Evolutionary conservation across 2,797 vertebrate species (phyloP).

Genomic region (Lithobates sylvaticus): DNA sequence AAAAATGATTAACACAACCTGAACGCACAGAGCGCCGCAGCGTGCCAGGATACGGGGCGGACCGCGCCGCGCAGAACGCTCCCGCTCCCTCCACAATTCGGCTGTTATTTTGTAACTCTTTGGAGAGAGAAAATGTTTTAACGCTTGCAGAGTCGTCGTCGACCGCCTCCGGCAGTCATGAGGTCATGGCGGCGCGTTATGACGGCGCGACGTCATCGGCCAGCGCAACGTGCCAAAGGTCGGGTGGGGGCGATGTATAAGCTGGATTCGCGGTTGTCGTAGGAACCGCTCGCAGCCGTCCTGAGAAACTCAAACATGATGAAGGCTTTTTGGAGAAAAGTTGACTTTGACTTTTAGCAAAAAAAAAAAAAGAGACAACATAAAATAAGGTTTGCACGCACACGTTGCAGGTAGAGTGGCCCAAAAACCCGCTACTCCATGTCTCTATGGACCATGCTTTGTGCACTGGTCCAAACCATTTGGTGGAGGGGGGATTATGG

Average conservation of each 20-base stretch:
- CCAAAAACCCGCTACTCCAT: no score
- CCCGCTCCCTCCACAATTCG: no score
- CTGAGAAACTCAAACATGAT: slow-evolving; percentile 18
- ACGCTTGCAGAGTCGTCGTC: no score
- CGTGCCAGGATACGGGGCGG: neutral
- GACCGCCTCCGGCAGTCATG: neutral
- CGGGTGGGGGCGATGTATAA: neutral
- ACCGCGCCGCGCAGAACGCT: neutral
- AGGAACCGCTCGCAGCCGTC: slow-evolving; percentile 20
- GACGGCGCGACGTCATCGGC: neutral
- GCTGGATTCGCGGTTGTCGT: slow-evolving; percentile 9
- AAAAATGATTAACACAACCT: slow-evolving; percentile 34
- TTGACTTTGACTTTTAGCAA: slow-evolving; percentile 21
- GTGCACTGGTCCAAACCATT: no score
- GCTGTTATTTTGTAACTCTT: no score
- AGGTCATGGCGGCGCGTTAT: neutral
- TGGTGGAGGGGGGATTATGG: no score
- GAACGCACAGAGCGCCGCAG: neutral
- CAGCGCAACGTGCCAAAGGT: neutral
- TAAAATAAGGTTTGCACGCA: neutral
- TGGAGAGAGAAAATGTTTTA: no score
- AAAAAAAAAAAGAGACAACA: neutral
- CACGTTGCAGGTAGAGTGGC: no score
- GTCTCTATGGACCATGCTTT: no score
- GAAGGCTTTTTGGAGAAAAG: slow-evolving; percentile 9